Base-by-base conservation (phyloP, 2,888 invertebrate genomes). In the Scotopteryx bipunctaria region DNA sequence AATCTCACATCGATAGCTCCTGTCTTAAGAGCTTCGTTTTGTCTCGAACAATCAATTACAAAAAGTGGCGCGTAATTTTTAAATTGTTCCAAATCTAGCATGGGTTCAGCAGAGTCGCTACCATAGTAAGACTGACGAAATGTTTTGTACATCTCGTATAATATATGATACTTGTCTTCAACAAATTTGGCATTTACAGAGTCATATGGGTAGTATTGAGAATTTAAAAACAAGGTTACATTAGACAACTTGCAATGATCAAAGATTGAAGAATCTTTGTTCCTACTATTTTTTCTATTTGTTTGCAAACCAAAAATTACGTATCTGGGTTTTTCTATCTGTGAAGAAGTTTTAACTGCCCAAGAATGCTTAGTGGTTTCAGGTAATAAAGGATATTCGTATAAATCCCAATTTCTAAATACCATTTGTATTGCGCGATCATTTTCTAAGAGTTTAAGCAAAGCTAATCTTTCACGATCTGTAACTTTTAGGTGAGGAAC, bases 271-370 rank as follows among this genome's bases (percentile, higher is more conserved):
- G 23, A 46, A 55, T 77, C 59, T 35, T 38, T 58, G 3, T 9
- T 15, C 31, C 50, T 37, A 15, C 62, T 49, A 59, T 69, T 71
- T 64, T 76, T 78, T 56, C 69, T 59, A 43, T 69, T 59, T 9
- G 74, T 80, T 68, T 83, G 81, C 35, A 81, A 69, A 6, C 66
- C 78, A 13, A 81, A 29, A 32, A 83, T 71, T 11, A 82, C 53
- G 57, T 60, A 83, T 40, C 78, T 53, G 1, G 79, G 79, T 71
- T 66, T 76, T 77, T 57, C 69, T 57, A 47, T 69, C 59, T 14
- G 75, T 80, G 49, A 70, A 1, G 43, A 55, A 14, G 76, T 76
- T 59, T 72, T 73, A 5, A 75, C 57, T 5, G 66, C 54, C 41
- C 41, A 76, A 11, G 66, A 55, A 51, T 74, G 65, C 56, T 73